Base-by-base conservation (phyloP, 2,888 invertebrate genomes). In the Nasonia oneida region DNA sequence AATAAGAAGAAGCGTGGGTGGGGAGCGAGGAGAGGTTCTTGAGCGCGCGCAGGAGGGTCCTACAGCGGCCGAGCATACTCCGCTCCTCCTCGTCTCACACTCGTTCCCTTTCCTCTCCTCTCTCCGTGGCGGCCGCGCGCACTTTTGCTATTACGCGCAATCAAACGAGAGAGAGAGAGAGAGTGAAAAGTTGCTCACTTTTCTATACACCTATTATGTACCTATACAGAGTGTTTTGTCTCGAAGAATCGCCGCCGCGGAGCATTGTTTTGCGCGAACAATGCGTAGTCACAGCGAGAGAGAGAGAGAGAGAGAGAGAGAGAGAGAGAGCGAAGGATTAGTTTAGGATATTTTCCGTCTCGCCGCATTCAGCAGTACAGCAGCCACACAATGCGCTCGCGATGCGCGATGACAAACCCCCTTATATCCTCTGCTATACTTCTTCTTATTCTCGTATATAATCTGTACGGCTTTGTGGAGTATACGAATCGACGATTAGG, bases 21-120 rank as follows among this genome's bases (percentile, higher is more conserved):
- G 91, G 86, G 79, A 77, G 83, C 47, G 84, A 64, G 77, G 87
- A 86, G 85, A 88, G 90, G 91, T 92, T 92, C 92, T 92, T 91
- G 91, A 92, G 86, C 91, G 89, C 57, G 57, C 57, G 57, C 57
- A 61, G 57, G 91, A 93, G 92, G 91, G 92, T 92, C 92, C 92
- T 93, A 92, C 91, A 93, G 91, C 91, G 91, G 90, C 91, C 91
- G 90, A 91, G 91, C 91, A 91, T 91, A 91, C 91, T 91, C 91
- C 91, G 90, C 91, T 91, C 89, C 90, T 90, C 89, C 88, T 89
- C 89, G 23, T 80, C 86, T 84, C 86, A 71, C 81, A 74, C 84
- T 81, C 75, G 67, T 61, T 86, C 74, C 53, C 71, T n/a, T 47
- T 57, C 61, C 89, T 74, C 81, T 57, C 64, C 50, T 42, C 64